Evolutionary conservation across 2,113 vertebrate species (phyloP).

Genomic region (Forbesichthys papilliferus): DNA sequence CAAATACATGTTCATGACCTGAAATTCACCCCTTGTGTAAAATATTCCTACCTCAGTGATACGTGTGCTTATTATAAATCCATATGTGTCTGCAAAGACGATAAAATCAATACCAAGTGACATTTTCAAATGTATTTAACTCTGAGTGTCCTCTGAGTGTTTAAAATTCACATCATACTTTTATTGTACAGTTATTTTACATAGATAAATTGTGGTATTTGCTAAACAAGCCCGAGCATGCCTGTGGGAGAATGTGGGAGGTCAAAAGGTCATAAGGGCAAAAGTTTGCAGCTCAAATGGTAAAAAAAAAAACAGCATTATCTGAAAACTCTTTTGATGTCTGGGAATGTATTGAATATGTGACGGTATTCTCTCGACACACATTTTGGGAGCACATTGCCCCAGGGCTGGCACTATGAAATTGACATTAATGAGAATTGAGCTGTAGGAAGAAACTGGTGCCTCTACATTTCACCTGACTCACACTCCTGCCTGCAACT

Average conservation of each 20-base stretch:
- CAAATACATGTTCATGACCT: conserved; percentile 36
- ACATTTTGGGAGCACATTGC: conserved; percentile 48
- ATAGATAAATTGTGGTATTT: not conserved
- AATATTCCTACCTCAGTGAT: conserved; percentile 32
- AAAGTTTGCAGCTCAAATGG: conserved; percentile 24
- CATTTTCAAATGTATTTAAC: not conserved
- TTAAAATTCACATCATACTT: conserved; percentile 6
- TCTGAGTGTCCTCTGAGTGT: not conserved
- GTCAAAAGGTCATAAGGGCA: conserved; percentile 51
- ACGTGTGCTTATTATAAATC: conserved; percentile 40
- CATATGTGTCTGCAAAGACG: conserved; percentile 23
- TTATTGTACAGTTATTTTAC: not conserved
- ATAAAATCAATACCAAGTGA: conserved; percentile 10
- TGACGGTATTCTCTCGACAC: conserved; percentile 52
- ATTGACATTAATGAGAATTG: conserved; percentile 77
- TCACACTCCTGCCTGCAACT: conserved; percentile 42
- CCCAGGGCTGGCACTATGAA: conserved; percentile 66
- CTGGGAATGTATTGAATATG: conserved; percentile 71
- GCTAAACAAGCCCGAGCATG: not conserved
- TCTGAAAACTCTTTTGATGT: conserved; percentile 62
- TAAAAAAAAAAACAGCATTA: conserved; percentile 61
- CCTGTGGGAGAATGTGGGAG: not conserved
- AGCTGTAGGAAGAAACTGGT: conserved; percentile 45
- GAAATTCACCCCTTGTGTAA: conserved; percentile 55
- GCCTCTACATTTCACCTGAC: conserved; percentile 58